Evolutionary conservation across 2,797 vertebrate species (phyloP).

Genomic region (Silurus aristotelis): DNA sequence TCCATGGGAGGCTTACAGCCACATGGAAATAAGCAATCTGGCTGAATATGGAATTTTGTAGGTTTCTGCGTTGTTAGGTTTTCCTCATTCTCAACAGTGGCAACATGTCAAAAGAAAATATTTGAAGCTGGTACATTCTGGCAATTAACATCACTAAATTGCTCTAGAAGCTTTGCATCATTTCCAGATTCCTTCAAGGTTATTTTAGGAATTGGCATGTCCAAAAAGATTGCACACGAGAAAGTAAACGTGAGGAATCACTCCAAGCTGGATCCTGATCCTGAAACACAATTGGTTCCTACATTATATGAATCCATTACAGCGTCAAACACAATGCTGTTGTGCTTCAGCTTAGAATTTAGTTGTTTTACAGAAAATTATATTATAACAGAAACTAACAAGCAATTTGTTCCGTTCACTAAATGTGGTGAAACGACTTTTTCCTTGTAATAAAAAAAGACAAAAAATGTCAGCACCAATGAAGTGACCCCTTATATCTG

Average conservation of each 20-base stretch:
- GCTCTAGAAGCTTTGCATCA: background rate
- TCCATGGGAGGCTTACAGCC: constrained; percentile 71
- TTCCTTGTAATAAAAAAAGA: background rate
- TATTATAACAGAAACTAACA: background rate
- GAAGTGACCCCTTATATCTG: background rate
- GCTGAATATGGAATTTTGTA: constrained; percentile 70
- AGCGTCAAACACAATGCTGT: background rate
- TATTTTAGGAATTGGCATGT: background rate
- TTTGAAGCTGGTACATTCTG: too few species aligned
- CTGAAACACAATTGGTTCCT: background rate
- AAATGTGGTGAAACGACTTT: background rate
- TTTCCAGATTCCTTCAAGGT: background rate
- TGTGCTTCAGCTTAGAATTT: background rate
- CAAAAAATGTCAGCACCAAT: background rate
- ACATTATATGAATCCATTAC: background rate
- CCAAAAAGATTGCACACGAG: background rate
- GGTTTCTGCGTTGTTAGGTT: background rate
- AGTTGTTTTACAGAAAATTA: background rate
- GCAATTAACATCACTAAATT: background rate
- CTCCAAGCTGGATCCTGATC: background rate
- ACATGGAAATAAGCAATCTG: constrained; percentile 71
- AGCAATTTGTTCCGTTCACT: background rate
- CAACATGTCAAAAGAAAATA: too few species aligned
- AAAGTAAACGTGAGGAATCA: too few species aligned
- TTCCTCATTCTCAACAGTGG: background rate